Base-by-base conservation (phyloP, 2,888 invertebrate genomes). In the Arrhopalites spinosus region DNA sequence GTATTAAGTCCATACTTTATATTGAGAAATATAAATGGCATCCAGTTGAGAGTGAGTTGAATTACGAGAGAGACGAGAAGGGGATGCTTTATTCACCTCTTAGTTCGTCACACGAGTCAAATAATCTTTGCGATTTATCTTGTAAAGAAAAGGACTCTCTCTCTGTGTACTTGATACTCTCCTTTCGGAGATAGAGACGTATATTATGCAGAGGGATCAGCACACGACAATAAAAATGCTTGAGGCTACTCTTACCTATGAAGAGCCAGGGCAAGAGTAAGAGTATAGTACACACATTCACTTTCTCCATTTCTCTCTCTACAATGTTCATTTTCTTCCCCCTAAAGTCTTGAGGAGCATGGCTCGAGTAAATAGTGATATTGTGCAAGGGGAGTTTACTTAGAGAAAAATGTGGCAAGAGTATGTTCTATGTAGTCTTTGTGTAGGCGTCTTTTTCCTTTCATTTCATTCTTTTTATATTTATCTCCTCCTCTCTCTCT, bases 281-380 rank as follows among this genome's bases (percentile, higher is more conserved):
- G 36, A 36, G 36, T 36, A 20, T 15, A 23, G 17, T 56, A 56
- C 23, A 23, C 56, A 56, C 56, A 23, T 3, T 3, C 17, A 15
- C 56, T 56, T 56, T 56, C 56, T 56, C 56, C 23, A n/a, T 56
- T 15, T 56, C 56, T 56, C 56, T 56, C 56, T 56, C 56, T 11
- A 7, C 36, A 7, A 11, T 36, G 36, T 7, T 3, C 11, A 7
- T 36, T 3, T 36, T 3, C 11, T 3, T 36, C 11, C 11, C 11
- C 36, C 11, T 36, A 36, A 3, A 36, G 36, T 36, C 36, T 36
- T 36, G 36, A 36, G 11, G 36, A 36, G 36, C 3, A 36, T 36
- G 36, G 36, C 11, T 36, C 11, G 36, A 7, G 36, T 11, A 36
- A 36, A 36, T 36, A 36, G 36, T 36, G 36, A 3, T 36, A 36